A percentile compares a stretch with the other conserved stretches of the same genome.
Evolutionary conservation across 2,113 vertebrate species (phyloP).

Genomic region (Tympanuchus pallidicinctus): DNA sequence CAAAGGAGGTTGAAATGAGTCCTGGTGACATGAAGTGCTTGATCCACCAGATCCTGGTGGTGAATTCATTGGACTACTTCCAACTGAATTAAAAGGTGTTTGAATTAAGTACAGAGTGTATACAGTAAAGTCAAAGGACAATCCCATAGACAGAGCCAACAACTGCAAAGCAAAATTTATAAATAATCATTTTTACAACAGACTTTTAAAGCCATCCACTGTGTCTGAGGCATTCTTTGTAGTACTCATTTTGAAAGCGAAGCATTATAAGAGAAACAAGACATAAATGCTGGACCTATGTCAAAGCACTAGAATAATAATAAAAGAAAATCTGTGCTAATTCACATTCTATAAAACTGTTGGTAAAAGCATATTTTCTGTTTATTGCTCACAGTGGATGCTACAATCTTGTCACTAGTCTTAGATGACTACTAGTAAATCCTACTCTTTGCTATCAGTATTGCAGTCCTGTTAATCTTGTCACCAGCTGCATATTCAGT

Average conservation of each 20-base stretch:
- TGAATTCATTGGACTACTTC: neutral
- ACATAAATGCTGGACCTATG: neutral
- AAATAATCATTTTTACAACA: neutral
- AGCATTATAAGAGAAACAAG: neutral
- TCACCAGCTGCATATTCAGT: neutral
- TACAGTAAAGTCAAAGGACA: rapidly evolving
- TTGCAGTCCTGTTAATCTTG: neutral
- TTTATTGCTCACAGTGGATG: neutral
- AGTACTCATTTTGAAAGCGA: neutral
- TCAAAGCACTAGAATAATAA: neutral
- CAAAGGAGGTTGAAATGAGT: neutral
- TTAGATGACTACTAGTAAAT: neutral
- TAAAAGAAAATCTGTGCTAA: neutral
- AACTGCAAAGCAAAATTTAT: neutral
- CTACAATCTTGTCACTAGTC: neutral
- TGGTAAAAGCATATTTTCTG: neutral
- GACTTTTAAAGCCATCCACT: neutral
- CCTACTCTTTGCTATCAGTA: neutral
- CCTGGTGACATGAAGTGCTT: neutral
- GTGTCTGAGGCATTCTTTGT: neutral
- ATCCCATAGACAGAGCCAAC: neutral
- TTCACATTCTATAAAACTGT: neutral
- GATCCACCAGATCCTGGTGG: neutral
- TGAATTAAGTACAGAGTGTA: neutral
- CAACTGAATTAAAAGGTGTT: slow-evolving; percentile 8